Evolutionary conservation across 2,888 invertebrate genomes (phyloP), one percentile per base, ranked within the genome.

Genomic region (Chaitophorus viminalis): DNA sequence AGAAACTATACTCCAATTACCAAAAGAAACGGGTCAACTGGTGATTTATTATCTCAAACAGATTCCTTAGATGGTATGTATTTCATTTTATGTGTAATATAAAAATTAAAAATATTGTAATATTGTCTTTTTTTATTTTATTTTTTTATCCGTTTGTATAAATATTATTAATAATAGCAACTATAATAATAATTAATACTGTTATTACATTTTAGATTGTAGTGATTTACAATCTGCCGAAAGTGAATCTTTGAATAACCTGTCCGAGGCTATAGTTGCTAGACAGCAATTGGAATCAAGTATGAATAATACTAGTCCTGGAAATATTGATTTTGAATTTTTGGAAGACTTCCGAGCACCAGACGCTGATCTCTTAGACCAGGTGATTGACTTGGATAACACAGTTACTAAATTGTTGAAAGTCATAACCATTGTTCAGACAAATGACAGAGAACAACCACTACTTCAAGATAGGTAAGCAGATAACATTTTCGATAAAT

Each of bases 301-400:
- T 84, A 92, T 92, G 86, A 92, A 92, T 88, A 60, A 14, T 65
- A 60, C 79, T 31, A 60, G 25, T 46, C 60, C 60, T 31, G 60
- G 60, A 21, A 79, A 72, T 11, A 21, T 68, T 46, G 84, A 85
- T 18, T 77, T 85, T 52, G 91, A 91, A 78, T 91, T 88, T 84
- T 70, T 84, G 78, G 90, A 91, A 89, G 91, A 91, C 88, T 93
- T 94, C 89, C 93, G 93, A 90, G 93, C 93, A 90, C 92, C 93
- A 11, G 93, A 93, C 8, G 93, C 93, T 89, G 93, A 94, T 76
- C 92, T 95, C 60, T 94, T 95, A 36, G 95, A 95, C 91, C 95
- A 95, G 92, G 94, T 95, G 29, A 95, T 95, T 87, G 94, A 95
- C 89, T 95, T 95, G 31, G 96, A 96, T 92, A 94, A 94, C 91